Base-by-base conservation (phyloP, 2,113 vertebrate genomes). In the Oryzias curvinotus region DNA sequence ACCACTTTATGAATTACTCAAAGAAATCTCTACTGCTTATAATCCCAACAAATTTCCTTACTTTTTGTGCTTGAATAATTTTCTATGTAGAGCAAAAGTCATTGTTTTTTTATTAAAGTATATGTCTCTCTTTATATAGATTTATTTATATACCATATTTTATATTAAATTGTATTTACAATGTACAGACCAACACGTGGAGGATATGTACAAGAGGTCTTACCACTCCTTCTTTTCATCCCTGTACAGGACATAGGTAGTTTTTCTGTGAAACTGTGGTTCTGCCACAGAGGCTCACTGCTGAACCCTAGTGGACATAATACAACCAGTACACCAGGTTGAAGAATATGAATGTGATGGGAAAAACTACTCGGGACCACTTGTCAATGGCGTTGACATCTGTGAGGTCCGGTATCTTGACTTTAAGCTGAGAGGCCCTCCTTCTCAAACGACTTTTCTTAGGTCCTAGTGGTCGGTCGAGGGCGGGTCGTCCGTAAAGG, bases 291-390 rank as follows among this genome's bases (percentile, higher is more conserved):
- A 52, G 50, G 57, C 57, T 60, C 18, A 7, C 52, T 5, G 5
- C 19, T 71, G 74, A 82, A 64, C 73, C 75, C 91, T 93, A 98
- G 83, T 97, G 94, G 54, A 98, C 93, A 50, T 98, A 97, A 86
- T 98, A 97, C 67, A 98, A 91, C 96, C 96, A 98, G 76, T 98
- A 98, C 64, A 97, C 93, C 69, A 96, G 90, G 88, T 98, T 98
- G 84, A 98, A 98, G 91, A 97, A 94, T 71, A 93, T 93, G 79
- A 96, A 98, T 0, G 91, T 91, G 73, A 96, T 93, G 41, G 96
- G 96, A 82, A 98, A 98, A 68, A 98, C 89, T 74, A 96, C 94
- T 67, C 96, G 93, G 61, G 96, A 98, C 96, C 96, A 98, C 80
- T 95, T 97, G 94, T 98, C 96, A 83, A 98, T 97, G 62, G 93